A percentile compares a stretch with the other conserved stretches of the same genome.
These are phyloP conservation scores for Coreoperca whiteheadi DNA, from an alignment of 2,113 vertebrate species.

Conservation along the genomic window DNA sequence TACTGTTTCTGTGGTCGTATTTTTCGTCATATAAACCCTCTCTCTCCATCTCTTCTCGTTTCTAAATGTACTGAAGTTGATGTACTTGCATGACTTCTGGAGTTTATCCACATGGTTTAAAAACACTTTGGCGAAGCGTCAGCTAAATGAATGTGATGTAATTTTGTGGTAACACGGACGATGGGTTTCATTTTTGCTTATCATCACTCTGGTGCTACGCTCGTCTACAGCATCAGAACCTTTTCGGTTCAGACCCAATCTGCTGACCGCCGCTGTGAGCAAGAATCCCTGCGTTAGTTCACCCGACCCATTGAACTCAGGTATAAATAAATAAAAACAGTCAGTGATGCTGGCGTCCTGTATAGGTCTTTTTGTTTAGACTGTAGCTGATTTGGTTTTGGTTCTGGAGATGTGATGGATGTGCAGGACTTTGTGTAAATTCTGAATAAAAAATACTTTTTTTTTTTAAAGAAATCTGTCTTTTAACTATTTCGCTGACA, in stretches of 20 bases:
- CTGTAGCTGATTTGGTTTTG: background rate
- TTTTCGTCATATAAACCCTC: no score
- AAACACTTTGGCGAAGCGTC: no score
- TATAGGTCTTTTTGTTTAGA: background rate
- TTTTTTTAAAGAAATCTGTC: background rate
- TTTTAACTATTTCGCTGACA: no score
- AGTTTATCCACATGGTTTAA: no score
- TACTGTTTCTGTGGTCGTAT: no score
- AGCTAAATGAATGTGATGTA: no score
- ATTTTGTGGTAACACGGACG: no score
- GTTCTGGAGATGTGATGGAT: background rate
- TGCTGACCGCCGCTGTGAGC: conserved; percentile 5
- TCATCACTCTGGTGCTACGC: no score
- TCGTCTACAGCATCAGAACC: background rate
- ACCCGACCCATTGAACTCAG: conserved; percentile 49
- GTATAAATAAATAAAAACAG: background rate
- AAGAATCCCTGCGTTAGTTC: background rate
- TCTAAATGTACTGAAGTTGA: no score
- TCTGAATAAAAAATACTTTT: background rate
- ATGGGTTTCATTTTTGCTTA: no score
- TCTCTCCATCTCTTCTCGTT: no score
- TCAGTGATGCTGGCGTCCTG: background rate
- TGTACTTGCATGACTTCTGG: no score
- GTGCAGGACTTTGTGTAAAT: background rate
- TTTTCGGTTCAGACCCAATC: background rate